A percentile compares a stretch with the other conserved stretches of the same genome.
Evolutionary conservation across 2,797 vertebrate genomes (phyloP).

Genomic region (Bovichtus diacanthus): DNA sequence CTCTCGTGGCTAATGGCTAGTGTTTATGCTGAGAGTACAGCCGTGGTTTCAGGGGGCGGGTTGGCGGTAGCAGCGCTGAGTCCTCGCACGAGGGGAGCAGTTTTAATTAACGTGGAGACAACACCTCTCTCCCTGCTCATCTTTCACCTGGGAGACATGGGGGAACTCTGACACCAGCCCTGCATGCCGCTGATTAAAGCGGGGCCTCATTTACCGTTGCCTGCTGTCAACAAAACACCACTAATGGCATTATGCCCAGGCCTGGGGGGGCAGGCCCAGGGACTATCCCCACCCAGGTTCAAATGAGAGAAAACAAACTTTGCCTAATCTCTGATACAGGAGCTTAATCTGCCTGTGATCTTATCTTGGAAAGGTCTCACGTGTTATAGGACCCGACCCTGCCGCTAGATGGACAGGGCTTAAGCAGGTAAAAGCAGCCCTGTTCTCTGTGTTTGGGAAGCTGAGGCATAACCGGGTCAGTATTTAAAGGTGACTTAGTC

Average conservation of each 20-base stretch:
- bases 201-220: conserved; percentile 86
- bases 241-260: conserved; percentile 88
- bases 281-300: conserved; percentile 82
- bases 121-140: conserved; percentile 86
- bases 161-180: conserved; percentile 87
- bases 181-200: conserved; percentile 90
- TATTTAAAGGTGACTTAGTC: conserved; percentile 68
- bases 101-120: conserved; percentile 88
- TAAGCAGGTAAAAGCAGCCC: conserved; percentile 68
- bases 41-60: conserved; percentile 67
- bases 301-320: conserved; percentile 81
- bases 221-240: conserved; percentile 89
- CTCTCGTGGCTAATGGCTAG: conserved; percentile 75
- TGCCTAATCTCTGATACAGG: conserved; percentile 81
- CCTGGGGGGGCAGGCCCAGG: conserved; percentile 72
- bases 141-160: conserved; percentile 90
- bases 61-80: conserved; percentile 58
- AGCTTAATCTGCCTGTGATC: conserved; percentile 82
- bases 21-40: conserved; percentile 74
- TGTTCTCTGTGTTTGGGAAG: conserved; percentile 53
- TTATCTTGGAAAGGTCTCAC: conserved; percentile 62
- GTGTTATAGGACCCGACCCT: conserved; percentile 56
- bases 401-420: conserved; percentile 53
- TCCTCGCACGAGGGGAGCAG: conserved; percentile 74
- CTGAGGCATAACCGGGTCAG: conserved; percentile 35